Evolutionary conservation across 2,797 vertebrate genomes (phyloP).

Genomic region (Masticophis lateralis): DNA sequence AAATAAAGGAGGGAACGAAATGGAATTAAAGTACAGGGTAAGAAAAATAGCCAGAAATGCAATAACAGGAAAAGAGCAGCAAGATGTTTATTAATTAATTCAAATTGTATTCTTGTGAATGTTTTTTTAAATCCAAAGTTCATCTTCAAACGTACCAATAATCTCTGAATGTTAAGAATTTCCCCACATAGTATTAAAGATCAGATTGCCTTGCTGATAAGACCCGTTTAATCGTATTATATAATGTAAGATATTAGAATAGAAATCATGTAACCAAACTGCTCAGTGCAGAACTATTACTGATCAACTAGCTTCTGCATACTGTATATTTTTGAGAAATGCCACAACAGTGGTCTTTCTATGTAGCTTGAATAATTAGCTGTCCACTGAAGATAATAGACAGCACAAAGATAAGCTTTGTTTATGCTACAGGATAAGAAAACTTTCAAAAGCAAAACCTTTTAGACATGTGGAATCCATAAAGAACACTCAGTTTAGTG

Average conservation of each 20-base stretch:
- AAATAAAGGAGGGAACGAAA: not conserved
- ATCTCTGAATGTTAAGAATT: not conserved
- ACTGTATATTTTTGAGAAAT: not conserved
- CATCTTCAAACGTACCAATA: not conserved
- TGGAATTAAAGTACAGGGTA: not conserved
- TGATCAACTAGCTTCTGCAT: not conserved
- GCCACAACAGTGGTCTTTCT: conserved; percentile 4
- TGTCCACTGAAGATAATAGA: conserved; percentile 25
- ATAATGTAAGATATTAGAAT: not conserved
- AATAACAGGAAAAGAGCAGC: not conserved
- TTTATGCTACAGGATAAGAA: conserved; percentile 32
- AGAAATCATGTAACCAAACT: not conserved
- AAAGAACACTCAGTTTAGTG: conserved; percentile 20
- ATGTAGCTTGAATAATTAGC: conserved; percentile 32
- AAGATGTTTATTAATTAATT: not conserved
- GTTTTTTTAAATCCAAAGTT: not conserved
- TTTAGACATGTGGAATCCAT: conserved; percentile 30
- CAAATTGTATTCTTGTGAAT: not conserved
- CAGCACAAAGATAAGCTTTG: conserved; percentile 35
- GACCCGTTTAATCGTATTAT: not conserved
- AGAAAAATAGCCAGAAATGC: not conserved
- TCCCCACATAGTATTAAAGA: not conserved
- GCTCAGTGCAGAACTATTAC: not conserved
- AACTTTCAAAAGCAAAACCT: conserved; percentile 18
- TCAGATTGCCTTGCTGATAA: not conserved